Evolutionary conservation across 1,140 invertebrate genomes (phyloP).

Genomic region (Drosophila pectinifera): DNA sequence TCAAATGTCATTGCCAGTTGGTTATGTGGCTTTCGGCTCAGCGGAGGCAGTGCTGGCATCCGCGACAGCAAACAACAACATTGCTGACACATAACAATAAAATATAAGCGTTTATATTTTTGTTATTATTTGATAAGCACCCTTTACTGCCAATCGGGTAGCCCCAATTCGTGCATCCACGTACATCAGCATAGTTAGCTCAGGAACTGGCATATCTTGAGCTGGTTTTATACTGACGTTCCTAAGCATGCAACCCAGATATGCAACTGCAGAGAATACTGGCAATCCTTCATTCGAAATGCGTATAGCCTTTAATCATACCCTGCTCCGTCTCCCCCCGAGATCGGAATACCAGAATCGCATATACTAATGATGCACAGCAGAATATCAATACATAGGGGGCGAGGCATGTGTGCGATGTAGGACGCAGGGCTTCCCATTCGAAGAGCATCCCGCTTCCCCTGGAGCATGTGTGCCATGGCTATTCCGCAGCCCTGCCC

Average conservation of each 20-base stretch:
- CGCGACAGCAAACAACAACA: conserved; percentile 59
- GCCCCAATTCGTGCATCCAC: background rate
- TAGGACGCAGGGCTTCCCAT: background rate
- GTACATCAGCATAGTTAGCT: no score
- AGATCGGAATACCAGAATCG: background rate
- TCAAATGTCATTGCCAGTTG: conserved; percentile 80
- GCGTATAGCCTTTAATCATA: no score
- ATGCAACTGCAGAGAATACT: no score
- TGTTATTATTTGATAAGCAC: conserved; percentile 68
- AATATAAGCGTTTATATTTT: conserved; percentile 71
- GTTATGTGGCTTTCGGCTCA: conserved; percentile 75
- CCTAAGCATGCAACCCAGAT: no score
- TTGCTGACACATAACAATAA: conserved; percentile 73
- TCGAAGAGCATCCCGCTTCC: conserved; percentile 3
- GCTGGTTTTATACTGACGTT: background rate
- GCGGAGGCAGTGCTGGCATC: conserved; percentile 34
- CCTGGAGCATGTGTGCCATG: background rate
- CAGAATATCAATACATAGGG: background rate
- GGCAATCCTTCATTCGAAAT: background rate
- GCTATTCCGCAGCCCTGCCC: conserved; percentile 5
- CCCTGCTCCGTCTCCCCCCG: no score
- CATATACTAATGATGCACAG: background rate
- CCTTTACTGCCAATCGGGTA: conserved; percentile 6
- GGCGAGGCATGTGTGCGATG: no score
- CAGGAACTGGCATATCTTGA: background rate